Evolutionary conservation across 2,888 invertebrate genomes (phyloP).

Genomic region (Lasioglossum figueresi): DNA sequence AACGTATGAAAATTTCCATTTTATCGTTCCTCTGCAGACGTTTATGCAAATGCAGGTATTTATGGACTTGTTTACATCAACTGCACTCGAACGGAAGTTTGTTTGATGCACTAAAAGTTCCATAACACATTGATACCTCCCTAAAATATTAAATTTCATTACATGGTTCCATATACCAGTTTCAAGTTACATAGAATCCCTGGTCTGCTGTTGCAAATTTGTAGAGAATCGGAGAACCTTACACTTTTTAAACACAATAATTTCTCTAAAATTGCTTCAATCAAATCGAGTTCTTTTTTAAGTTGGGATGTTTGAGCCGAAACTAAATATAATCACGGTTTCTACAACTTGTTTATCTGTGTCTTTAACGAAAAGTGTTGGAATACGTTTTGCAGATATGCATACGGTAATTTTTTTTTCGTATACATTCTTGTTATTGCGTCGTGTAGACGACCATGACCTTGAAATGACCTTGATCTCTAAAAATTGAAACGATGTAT

Average conservation of each 20-base stretch:
- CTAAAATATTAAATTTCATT: background rate
- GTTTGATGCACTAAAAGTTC: background rate
- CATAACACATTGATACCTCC: background rate
- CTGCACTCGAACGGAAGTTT: slow-evolving; percentile 8
- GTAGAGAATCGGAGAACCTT: background rate
- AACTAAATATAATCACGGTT: background rate
- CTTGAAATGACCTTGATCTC: background rate
- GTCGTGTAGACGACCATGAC: background rate
- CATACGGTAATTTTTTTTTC: background rate
- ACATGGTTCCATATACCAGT: background rate
- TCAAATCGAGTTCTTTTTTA: background rate
- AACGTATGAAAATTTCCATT: slow-evolving; percentile 5
- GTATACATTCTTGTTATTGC: no score
- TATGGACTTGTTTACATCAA: slow-evolving; percentile 7
- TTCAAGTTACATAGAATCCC: background rate
- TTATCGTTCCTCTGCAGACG: background rate
- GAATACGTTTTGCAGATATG: background rate
- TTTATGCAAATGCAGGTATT: slow-evolving; percentile 3
- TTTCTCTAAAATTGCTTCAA: background rate
- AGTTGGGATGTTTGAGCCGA: background rate
- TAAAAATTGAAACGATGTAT: background rate
- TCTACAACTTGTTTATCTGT: background rate
- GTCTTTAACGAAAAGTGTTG: background rate
- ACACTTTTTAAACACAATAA: background rate
- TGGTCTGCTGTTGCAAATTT: background rate